Evolutionary conservation across 1,140 invertebrate species (phyloP).

Genomic region (Marisa cornuarietis): DNA sequence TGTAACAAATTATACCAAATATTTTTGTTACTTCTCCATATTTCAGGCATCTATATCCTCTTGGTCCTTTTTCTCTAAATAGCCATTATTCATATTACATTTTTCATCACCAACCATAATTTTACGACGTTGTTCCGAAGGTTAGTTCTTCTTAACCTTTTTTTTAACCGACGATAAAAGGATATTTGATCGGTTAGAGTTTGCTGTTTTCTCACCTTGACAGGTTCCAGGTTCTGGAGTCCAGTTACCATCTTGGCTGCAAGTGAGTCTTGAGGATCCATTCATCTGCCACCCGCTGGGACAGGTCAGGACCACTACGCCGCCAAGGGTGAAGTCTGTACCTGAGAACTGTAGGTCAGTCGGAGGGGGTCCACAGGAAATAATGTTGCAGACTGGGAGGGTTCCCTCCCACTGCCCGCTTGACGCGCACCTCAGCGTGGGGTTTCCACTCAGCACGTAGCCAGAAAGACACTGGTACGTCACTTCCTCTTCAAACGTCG

Average conservation of each 20-base stretch:
- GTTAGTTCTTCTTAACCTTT: too few relatives aligned
- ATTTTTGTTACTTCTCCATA: too few relatives aligned
- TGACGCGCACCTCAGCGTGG: constrained; percentile 19
- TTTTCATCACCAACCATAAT: neutral
- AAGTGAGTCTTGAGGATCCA: constrained; percentile 15
- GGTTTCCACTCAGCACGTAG: constrained; percentile 30
- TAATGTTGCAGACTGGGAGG: neutral
- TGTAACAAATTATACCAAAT: neutral
- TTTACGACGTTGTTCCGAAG: neutral
- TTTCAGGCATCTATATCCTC: too few relatives aligned
- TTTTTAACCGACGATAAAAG: too few relatives aligned
- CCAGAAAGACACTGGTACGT: constrained; percentile 25
- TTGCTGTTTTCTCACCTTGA: constrained; percentile 5
- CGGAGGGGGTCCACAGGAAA: neutral
- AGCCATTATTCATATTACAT: neutral
- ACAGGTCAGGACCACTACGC: constrained; percentile 16
- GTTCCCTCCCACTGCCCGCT: constrained; percentile 12
- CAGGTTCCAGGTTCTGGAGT: constrained; percentile 23
- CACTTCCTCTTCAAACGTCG: constrained; percentile 17
- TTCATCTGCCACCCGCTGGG: constrained; percentile 11
- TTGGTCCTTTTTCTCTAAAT: neutral
- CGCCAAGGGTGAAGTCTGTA: constrained; percentile 22
- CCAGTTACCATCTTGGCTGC: constrained; percentile 26
- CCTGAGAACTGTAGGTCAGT: constrained; percentile 3
- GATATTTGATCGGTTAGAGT: too few relatives aligned